Base-by-base conservation (phyloP, 2,113 vertebrate genomes). In the Sarotherodon lohbergeri region DNA sequence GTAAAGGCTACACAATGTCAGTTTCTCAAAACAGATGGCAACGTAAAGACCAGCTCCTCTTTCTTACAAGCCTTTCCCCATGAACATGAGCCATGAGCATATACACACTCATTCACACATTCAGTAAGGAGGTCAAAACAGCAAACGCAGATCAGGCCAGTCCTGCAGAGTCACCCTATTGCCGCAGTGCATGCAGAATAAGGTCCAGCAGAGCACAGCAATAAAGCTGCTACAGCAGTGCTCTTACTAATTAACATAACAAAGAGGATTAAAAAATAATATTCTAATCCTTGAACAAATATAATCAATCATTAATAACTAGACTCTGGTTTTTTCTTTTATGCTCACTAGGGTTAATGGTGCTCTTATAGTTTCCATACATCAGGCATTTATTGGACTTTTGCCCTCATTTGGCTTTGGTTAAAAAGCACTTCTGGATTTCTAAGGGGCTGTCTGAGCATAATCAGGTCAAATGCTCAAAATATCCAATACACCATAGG, bases 101-200 rank as follows among this genome's bases (percentile, higher is more conserved):
- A 14, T 29, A 19, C 52, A 32, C 34, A 80, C n/a, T 12, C 17
- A 46, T 22, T 80, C 27, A 39, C n/a, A 24, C 52, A 78, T 29
- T 66, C 10, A 66, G 4, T 27, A 19, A 12, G 19, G 29, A 50
- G 46, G 17, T 16, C 14, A 29, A 29, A 36, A 46, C 36, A 32
- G 63, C 32, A 63, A 13, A 8, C 13, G 29, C 57, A 68, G 52
- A 87, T 80, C 59, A 48, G 68, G 13, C 32, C 76, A 61, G 80
- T 90, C 73, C 80, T 94, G 92, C 92, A 87, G 73, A 92, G 90
- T 93, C 91, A 92, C 85, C 14, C 55, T 52, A 10, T 41, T 89
- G 83, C 91, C 86, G 93, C 91, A 85, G 85, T 6, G 13, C 22
- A 86, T 50, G 84, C 89, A 90, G 48, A 83, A 16, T 2, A 24